Percentiles rank a stretch among this genome's conserved stretches.
These are phyloP conservation scores for Calameuta idolon DNA, from an alignment of 2,888 invertebrate genomes.

Conservation along the genomic window DNA sequence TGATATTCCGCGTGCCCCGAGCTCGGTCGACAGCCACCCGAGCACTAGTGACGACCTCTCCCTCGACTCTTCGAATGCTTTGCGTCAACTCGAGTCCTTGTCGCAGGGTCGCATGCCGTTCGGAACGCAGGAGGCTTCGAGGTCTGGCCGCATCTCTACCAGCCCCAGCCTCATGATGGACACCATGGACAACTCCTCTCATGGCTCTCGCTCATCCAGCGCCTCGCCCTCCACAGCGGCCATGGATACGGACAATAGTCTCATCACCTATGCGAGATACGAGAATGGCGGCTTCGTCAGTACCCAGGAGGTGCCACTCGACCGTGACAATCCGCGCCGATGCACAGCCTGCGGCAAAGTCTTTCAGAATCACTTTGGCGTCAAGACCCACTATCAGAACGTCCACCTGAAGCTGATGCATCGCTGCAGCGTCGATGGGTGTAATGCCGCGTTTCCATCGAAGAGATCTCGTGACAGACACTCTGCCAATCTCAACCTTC, in stretches of 20 bases:
- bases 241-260: slow-evolving; percentile 65
- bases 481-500: slow-evolving; percentile 90
- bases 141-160: slow-evolving; percentile 73
- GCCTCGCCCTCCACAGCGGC: slow-evolving; percentile 65
- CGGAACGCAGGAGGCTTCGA: slow-evolving; percentile 68
- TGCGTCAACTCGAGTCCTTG: slow-evolving; percentile 82
- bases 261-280: slow-evolving; percentile 76
- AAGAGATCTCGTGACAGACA: slow-evolving; percentile 93
- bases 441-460: slow-evolving; percentile 94
- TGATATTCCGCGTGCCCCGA: slow-evolving; percentile 66
- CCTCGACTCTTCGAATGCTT: slow-evolving; percentile 72
- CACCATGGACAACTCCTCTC: slow-evolving; percentile 64
- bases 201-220: slow-evolving; percentile 66
- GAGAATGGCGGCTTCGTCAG: slow-evolving; percentile 80
- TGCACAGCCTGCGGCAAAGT: slow-evolving; percentile 94
- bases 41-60: slow-evolving; percentile 71
- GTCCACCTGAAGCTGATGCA: slow-evolving; percentile 96
- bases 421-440: slow-evolving; percentile 94
- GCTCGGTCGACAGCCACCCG: slow-evolving; percentile 71
- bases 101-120: slow-evolving; percentile 76
- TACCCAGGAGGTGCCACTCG: slow-evolving; percentile 87
- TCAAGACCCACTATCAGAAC: slow-evolving; percentile 96
- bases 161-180: slow-evolving; percentile 69
- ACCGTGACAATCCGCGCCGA: slow-evolving; percentile 90
- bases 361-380: slow-evolving; percentile 92